Evolutionary conservation across 2,113 vertebrate genomes (phyloP), one percentile per base, ranked within the genome.

Genomic region (Pelusios castaneus): DNA sequence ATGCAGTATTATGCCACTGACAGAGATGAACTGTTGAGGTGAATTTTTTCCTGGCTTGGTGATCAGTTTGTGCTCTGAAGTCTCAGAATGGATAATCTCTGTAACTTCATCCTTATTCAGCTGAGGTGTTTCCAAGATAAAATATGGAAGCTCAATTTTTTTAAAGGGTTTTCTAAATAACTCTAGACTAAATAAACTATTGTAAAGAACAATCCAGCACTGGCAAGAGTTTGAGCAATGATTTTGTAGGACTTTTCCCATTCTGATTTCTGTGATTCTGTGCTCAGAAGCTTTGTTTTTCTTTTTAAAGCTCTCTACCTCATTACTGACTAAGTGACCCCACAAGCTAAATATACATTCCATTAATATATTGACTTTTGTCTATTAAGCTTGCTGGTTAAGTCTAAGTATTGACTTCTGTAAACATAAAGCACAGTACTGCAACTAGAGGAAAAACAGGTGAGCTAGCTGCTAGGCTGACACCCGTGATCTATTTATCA

Each of bases 381-480:
- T n/a, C 63, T 67, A n/a, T n/a, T 38, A 70, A 38, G n/a, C 19
- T 38, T 70, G 63, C 63, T 38, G 63, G 11, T 27, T 89, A 80
- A 91, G 8, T 90, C 47, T 83, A 8, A 87, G 10, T 43, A 67
- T 78, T 63, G 45, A 56, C 49, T 91, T 88, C n/a, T 83, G 2
- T 82, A 84, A 45, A 8, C 11, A 45, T 4, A 31, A 54, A 56
- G 4, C 56, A 27, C 41, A 89, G 0, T 77, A 67, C 27, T 93
- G 24, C 76, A 83, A 34, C 88, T 80, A 88, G 78, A 60, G 67
- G 58, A 87, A 73, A 81, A 10, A 16, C 27, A 22, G 21, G 2
- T 80, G 73, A 54, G 16, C 41, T 78, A 5, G 45, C 92, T 47
- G 29, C 55, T 86, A 22, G 85, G 41, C 67, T 91, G 79, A 86